Evolutionary conservation across 2,797 vertebrate genomes (phyloP), one percentile per base, ranked within the genome.

Genomic region (Acanthurus leucopareius): DNA sequence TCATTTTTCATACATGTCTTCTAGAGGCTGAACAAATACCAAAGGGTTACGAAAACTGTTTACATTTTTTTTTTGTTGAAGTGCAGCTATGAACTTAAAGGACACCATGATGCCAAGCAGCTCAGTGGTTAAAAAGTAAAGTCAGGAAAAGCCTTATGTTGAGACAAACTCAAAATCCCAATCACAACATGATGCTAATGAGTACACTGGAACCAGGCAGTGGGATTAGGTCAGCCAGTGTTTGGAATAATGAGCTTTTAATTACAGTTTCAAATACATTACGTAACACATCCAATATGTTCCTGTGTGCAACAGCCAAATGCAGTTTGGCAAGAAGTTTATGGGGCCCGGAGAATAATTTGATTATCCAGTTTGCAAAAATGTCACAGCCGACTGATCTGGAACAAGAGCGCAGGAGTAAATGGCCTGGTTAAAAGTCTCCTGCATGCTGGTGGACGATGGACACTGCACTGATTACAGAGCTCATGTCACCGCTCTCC

Each of bases 221-320:
- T 3, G 5, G 65, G 77, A 74, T 73, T 59, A 62, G 80, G 78
- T 84, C 73, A 69, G 47, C 4, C 3, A 75, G 54, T 66, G 76
- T 86, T 89, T 66, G 66, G 22, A 75, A 83, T 73, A 78, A 91
- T 81, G 67, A 84, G 82, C 82, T 87, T 85, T 89, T 84, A 83
- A 88, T 89, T 84, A 73, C 83, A 80, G 69, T 77, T 89, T 88
- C 19, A 89, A 83, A 88, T 47, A 62, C 45, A 64, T 93, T 90
- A 84, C 58, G 42, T 91, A 90, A 91, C 73, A 16, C 54, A 7
- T 19, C 60, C 48, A 51, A 63, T 62, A 64, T 76, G 71, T 14
- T 83, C 73, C 59, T 4, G 35, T 68, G 66, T 69, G 16, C 66
- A 62, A 17, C 53, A 52, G 54, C 72, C 80, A 77, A 75, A 80